Base-by-base conservation (phyloP, 2,888 invertebrate species). In the Drosophila limbata region DNA sequence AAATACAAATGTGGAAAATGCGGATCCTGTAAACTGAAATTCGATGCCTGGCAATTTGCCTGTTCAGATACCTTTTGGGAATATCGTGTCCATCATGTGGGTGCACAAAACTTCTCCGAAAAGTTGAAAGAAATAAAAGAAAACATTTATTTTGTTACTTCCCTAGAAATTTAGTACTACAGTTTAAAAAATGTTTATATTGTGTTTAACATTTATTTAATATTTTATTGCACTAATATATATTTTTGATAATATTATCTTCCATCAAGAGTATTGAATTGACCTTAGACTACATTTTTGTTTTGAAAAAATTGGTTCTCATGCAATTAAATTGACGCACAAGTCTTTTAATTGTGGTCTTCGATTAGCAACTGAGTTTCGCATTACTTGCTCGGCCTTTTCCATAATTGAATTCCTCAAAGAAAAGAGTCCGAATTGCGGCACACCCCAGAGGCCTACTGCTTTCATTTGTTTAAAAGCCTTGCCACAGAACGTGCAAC, bases 381-480 rank as follows among this genome's bases (percentile, higher is more conserved):
- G 56, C 48, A 53, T 64, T 74, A 51, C 31, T 51, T 57, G 52
- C 53, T 44, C 21, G 45, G 55, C 66, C 69, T 68, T 69, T 71
- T 51, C 57, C 69, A 69, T 73, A 87, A 81, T 74, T 74, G 68
- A 63, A 84, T 69, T 80, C 52, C 66, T 33, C 2, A 40, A 52
- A 57, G 25, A 1, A 28, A 28, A 65, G 44, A 50, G 39, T 47
- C 8, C 25, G 39, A 64, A 40, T 59, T 71, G 40, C 48, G 70
- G 17, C 48, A 44, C 44, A 33, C 57, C 57, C 6, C 33, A 25
- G 44, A 44, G 57, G 40, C 5, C 5, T 48, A 48, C 5, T 21
- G 52, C 53, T 60, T 83, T 88, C 78, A 86, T 88, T 88, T 86
- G 63, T 63, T 61, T 85, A 82, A 84, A 77, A 88, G 77, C 74